Evolutionary conservation across 2,113 vertebrate species (phyloP), one percentile per base, ranked within the genome.

Genomic region (Blennius ocellaris): DNA sequence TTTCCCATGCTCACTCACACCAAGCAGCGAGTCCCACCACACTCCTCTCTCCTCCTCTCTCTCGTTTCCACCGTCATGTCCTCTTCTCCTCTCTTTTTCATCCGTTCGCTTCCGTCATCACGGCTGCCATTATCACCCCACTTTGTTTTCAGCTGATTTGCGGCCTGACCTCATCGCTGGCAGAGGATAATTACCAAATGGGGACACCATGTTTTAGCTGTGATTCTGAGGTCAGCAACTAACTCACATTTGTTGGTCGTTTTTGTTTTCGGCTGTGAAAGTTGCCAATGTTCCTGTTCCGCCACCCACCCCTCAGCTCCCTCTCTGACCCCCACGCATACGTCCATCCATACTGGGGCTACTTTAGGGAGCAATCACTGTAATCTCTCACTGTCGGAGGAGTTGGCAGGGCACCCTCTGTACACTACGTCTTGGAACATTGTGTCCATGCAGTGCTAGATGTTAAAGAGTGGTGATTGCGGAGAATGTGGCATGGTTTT

Each of bases 1-100:
- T 90, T 93, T 94, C 93, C 90, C 92, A 94, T 92, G 91, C 93
- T 92, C 88, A 72, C 87, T 92, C 86, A 89, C 91, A 93, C 87
- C 87, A 87, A 88, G 84, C 91, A 92, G 87, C 48, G 84, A 89
- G 84, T 85, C 86, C 86, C 83, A 91, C 88, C 88, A 69, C 90
- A 71, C 82, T 73, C 81, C 82, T 80, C 75, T 57, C 67, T 55
- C 60, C 50, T 80, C 48, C 65, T 75, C 81, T 81, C 75, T 58
- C 70, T 58, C 64, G 50, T 80, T 82, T 80, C 75, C 82, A 68
- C 82, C 70, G 73, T 82, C 79, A 68, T 73, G 76, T 87, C 78
- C 69, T 87, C 76, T 71, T 76, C 80, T 78, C 60, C 79, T 88
- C 69, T 80, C 76, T 73, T 80, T 85, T 83, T 79, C 68, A 49